Base-by-base conservation (phyloP, 2,888 invertebrate species). In the Autographa pulchrina region DNA sequence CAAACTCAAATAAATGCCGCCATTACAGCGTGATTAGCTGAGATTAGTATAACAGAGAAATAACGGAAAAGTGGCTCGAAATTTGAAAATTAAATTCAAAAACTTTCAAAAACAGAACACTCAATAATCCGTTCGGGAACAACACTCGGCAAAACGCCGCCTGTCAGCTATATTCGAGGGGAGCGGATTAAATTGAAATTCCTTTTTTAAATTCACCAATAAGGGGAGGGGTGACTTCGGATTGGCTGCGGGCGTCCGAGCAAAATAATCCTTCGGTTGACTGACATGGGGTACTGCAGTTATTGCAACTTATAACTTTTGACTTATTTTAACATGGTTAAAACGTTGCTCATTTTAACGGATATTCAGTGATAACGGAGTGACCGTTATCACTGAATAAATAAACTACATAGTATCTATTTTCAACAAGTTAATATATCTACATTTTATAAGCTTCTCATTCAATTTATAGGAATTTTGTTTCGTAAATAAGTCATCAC, bases 171-270 rank as follows among this genome's bases (percentile, higher is more conserved):
- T 85, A 87, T 89, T 87, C 85, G 87, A 92, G 93, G 94, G 94
- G 94, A 95, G 90, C 90, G 88, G 91, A 93, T 94, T 92, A 93
- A 94, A 94, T 93, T 93, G 91, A 92, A 95, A 93, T 95, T 93
- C 93, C 92, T 92, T 94, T 94, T 95, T 94, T 90, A 93, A 94
- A 95, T 94, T 93, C 93, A 93, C 95, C 94, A 94, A 95, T 94
- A 90, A 88, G 91, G 93, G 92, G 92, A 93, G 90, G 93, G 93
- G 93, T 90, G 89, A 83, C 85, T 85, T 87, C 81, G 92, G 94
- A 95, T 95, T 95, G 95, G 95, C 89, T 90, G 89, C 75, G 88
- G 85, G 89, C 92, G 91, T 89, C 90, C 92, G 90, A 91, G 91
- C 91, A 85, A 89, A 92, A 91, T 95, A 93, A 94, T 92, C 91